Conservation (phyloP, 2,113 vertebrate species). For the Equus quagga region DNA sequence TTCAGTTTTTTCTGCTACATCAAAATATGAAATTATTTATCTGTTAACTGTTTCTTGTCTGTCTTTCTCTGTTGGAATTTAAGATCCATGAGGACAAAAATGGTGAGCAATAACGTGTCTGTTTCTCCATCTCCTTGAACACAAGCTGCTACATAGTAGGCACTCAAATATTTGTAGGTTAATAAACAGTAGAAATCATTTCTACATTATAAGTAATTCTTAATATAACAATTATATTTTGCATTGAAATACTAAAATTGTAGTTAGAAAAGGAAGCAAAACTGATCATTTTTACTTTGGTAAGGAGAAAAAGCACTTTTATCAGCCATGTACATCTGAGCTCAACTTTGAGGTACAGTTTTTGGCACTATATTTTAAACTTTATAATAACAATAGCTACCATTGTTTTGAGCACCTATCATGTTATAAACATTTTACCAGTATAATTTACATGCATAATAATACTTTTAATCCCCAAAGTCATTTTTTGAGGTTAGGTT, state of each 20-base stretch:
- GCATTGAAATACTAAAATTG: not conserved
- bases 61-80: not conserved
- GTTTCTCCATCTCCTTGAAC: not conserved
- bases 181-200: not conserved
- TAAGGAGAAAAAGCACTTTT: not conserved
- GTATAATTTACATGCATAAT: not conserved
- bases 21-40: not conserved
- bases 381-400: not conserved
- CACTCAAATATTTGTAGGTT: not conserved
- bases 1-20: not conserved
- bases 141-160: not conserved
- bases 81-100: not conserved
- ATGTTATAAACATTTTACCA: not conserved
- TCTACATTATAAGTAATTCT: not conserved
- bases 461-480: not conserved
- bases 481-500: not conserved
- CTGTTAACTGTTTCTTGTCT: not conserved
- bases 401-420: not conserved
- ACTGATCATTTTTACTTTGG: not conserved
- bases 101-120: too few relatives aligned
- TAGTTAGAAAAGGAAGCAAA: not conserved
- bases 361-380: conserved; percentile 2
- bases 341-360: not conserved
- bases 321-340: not conserved
- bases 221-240: not conserved